Evolutionary conservation across 2,888 invertebrate species (phyloP).

Genomic region (Perizoma flavofasciatum): DNA sequence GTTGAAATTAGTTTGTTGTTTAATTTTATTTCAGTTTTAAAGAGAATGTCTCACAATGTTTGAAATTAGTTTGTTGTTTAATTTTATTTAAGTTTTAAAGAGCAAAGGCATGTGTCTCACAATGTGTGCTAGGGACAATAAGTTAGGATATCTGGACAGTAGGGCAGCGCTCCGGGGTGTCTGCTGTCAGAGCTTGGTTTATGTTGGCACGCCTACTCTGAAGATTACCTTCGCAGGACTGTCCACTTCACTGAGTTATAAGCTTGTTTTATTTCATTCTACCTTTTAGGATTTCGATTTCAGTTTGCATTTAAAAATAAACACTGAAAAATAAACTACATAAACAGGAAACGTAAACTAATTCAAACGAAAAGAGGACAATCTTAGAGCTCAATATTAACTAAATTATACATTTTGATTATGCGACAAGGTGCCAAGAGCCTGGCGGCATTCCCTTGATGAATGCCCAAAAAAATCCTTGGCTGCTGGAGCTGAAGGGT

Average conservation of each 20-base stretch:
- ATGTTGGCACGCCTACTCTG: slow-evolving; percentile 58
- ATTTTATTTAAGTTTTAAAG: slow-evolving; percentile 8
- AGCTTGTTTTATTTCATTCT: slow-evolving; percentile 49
- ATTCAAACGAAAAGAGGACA: too few species aligned
- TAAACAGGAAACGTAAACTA: too few species aligned
- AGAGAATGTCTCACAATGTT: slow-evolving; percentile 37
- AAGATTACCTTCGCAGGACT: slow-evolving; percentile 59
- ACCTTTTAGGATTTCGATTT: slow-evolving; percentile 45
- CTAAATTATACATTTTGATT: too few species aligned
- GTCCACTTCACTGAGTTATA: slow-evolving; percentile 61
- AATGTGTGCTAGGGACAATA: slow-evolving; percentile 42
- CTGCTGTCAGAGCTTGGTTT: slow-evolving; percentile 61
- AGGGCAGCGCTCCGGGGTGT: slow-evolving; percentile 65
- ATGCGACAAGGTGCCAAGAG: too few species aligned
- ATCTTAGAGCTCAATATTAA: too few species aligned
- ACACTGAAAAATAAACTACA: too few species aligned
- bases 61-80: slow-evolving; percentile 4
- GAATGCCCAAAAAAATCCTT: too few species aligned
- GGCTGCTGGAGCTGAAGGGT: too few species aligned
- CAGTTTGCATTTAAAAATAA: slow-evolving; percentile 34
- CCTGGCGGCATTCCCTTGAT: too few species aligned
- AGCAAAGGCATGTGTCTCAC: slow-evolving; percentile 30
- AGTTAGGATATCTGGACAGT: slow-evolving; percentile 53
- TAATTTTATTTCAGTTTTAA: slow-evolving; percentile 7
- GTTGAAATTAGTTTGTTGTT: slow-evolving; percentile 1